Evolutionary conservation across 2,113 vertebrate species (phyloP).

Genomic region (Pardalotus punctatus): DNA sequence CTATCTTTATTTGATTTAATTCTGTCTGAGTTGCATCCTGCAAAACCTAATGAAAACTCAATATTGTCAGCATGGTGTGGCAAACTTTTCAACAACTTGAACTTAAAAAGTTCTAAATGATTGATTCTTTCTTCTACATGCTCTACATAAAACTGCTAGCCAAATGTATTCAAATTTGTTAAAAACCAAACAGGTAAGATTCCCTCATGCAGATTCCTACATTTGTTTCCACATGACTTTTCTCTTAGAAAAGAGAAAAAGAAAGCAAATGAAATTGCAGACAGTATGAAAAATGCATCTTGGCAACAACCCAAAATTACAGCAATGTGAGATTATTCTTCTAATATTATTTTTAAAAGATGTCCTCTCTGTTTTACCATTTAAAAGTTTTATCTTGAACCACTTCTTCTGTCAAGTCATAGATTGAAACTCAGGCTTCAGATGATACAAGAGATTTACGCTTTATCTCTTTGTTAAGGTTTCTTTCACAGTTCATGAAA

Average conservation of each 20-base stretch:
- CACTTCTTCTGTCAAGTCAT: not conserved
- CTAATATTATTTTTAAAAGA: not conserved
- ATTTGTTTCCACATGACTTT: not conserved
- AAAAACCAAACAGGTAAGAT: not conserved
- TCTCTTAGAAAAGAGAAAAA: not conserved
- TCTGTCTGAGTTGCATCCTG: constrained; percentile 27
- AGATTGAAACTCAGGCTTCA: not conserved
- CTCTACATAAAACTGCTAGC: not conserved
- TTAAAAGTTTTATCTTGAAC: not conserved
- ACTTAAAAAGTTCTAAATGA: not conserved
- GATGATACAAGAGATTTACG: not conserved
- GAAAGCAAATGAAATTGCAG: not conserved
- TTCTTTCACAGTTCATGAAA: not conserved
- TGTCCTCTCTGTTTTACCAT: not conserved
- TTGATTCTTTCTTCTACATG: not conserved
- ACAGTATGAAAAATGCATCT: not conserved
- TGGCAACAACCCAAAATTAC: not conserved
- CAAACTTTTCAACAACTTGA: constrained; percentile 32
- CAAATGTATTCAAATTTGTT: not conserved
- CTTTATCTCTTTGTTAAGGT: not conserved
- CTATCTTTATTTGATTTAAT: constrained; percentile 45
- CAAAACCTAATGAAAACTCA: constrained; percentile 55
- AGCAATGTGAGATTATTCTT: not conserved
- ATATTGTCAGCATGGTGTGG: constrained; percentile 34
- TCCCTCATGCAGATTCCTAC: not conserved